Base-by-base conservation (phyloP, 2,888 invertebrate genomes). In the Caenorhabditis sp. region DNA sequence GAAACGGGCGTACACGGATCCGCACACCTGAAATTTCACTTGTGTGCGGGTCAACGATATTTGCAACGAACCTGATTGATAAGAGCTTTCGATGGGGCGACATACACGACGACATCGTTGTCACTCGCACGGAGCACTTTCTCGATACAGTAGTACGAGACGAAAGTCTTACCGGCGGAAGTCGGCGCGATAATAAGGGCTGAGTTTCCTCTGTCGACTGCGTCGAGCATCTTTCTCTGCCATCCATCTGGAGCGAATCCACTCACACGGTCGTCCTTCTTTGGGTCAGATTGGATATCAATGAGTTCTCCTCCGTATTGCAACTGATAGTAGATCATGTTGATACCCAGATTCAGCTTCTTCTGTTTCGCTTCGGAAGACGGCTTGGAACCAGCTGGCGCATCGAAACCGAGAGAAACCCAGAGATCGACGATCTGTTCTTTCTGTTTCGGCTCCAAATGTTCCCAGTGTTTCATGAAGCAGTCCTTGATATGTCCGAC, bases 151-250 rank as follows among this genome's bases (percentile, higher is more conserved):
- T 90, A 90, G 80, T 90, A 90, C 2, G 89, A 89, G 45, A 89
- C 89, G 85, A 89, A 90, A 7, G 90, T 90, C 79, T 90, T 90
- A 74, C 90, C 90, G 56, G 89, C 89, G 11, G 90, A 90, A 0
- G 90, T 90, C 1, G 90, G 90, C 2, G 90, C 90, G 20, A 90
- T 86, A 66, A 90, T 89, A 20, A 90, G 77, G 9, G 89, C 90
- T 8, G 89, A 90, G 52, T 90, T 85, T 48, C 86, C 85, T 68
- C 86, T 82, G 62, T 89, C 89, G n/a, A 90, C 88, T 9, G 86
- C 87, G 62, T 89, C 87, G 39, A 90, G 82, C 84, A 90, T 88
- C 43, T 86, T 74, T 37, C 85, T 78, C 68, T 90, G 90, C 90
- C 90, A 90, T 11, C 84, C 87, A 83, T 90, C 90, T 5, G 90